Base-by-base conservation (phyloP, 2,888 invertebrate species). In the Magallana nippona region DNA sequence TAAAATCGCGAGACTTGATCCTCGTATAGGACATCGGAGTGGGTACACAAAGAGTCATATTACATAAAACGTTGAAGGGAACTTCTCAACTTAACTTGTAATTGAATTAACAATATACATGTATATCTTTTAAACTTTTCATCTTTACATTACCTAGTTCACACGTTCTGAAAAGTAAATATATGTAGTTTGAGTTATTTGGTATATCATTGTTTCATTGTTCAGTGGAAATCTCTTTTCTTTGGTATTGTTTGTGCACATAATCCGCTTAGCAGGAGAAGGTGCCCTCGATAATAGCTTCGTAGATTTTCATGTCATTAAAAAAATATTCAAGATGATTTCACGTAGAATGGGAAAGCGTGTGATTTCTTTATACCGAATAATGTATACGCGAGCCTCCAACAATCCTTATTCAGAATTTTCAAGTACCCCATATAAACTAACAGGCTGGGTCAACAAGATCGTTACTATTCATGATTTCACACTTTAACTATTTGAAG, bases 361-460 rank as follows among this genome's bases (percentile, higher is more conserved):
- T 71, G 60, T 60, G n/a, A 60, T 60, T 60, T 60, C 19, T 60
- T 60, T 17, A 19, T 5, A 44, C 44, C 8, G 60, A 15, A 19
- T 19, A 60, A n/a, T 44, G 44, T 44, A 44, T 60, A 60, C 11
- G 19, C 19, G 32, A 71, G 15, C 13, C 27, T 71, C 71, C 71
- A 15, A 71, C 27, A 71, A 22, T 71, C 22, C 32, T 60, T 15
- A 27, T 71, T 71, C 71, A 71, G 22, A 71, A 27, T 71, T 71
- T 71, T 71, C 71, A 71, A 71, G 71, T 71, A 27, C 71, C 71
- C 71, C 27, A 13, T 71, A 71, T 71, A 71, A 71, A 71, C 71
- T 32, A 15, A 71, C 27, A 27, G 71, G 71, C 15, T 71, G 71
- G 27, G 27, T 71, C 71, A 71, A 71, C 71, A 32, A 71, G 71